Conservation (phyloP, 2,888 invertebrate genomes). For the Dryomyza anilis region DNA sequence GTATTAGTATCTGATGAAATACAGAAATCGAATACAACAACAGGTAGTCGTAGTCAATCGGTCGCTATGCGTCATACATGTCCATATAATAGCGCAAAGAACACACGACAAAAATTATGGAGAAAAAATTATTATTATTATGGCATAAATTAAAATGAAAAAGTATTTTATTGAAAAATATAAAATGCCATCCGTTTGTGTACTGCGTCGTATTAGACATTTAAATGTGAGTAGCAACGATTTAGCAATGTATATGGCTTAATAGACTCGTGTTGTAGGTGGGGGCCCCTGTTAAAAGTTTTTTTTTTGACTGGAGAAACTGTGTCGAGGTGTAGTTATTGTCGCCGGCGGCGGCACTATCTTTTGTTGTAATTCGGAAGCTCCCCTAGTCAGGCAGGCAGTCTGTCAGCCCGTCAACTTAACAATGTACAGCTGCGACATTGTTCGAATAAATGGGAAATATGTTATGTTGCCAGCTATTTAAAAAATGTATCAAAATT, state of each 20-base stretch:
- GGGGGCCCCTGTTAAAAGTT: too few relatives aligned
- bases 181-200: not conserved
- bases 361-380: too few relatives aligned
- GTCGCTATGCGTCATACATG: not conserved
- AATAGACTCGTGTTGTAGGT: too few relatives aligned
- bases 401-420: too few relatives aligned
- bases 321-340: too few relatives aligned
- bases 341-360: too few relatives aligned
- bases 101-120: not conserved
- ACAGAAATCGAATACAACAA: not conserved
- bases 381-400: too few relatives aligned
- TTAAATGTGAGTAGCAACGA: not conserved
- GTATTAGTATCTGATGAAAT: not conserved
- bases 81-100: not conserved
- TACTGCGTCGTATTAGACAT: not conserved
- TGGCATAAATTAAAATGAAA: constrained; percentile 5
- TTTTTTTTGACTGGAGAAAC: too few relatives aligned
- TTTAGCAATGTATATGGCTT: not conserved
- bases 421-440: too few relatives aligned
- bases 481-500: too few relatives aligned
- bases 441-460: too few relatives aligned
- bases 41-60: not conserved
- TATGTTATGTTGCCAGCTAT: too few relatives aligned
- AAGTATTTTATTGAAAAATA: not conserved
- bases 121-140: not conserved